A percentile compares a stretch with the other conserved stretches of the same genome.
These are phyloP conservation scores for Heliothis subflexa DNA, from an alignment of 1,140 invertebrate species.

Conservation along the genomic window DNA sequence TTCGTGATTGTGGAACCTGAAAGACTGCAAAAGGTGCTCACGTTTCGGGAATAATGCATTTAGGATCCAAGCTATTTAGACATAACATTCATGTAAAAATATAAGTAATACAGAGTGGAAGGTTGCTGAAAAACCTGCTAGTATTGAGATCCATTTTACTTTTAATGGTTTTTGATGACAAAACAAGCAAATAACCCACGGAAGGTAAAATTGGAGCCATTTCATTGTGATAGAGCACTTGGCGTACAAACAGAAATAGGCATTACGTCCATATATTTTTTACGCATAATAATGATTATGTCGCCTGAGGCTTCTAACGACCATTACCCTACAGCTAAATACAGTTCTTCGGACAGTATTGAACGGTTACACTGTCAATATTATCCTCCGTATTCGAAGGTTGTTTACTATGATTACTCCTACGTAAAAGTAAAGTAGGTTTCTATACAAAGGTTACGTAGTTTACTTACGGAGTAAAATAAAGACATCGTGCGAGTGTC, in stretches of 20 bases:
- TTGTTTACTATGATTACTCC: constrained; percentile 22
- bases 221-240: background rate
- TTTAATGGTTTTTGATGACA: too few relatives aligned
- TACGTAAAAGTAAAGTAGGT: constrained; percentile 16
- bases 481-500: background rate
- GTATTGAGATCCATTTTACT: too few relatives aligned
- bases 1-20: background rate
- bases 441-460: constrained; percentile 6
- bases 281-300: constrained; percentile 6
- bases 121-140: too few relatives aligned
- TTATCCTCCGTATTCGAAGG: background rate
- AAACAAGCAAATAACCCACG: too few relatives aligned
- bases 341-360: background rate
- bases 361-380: constrained; percentile 4
- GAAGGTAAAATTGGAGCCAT: too few relatives aligned
- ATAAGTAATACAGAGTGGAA: too few relatives aligned
- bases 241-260: background rate
- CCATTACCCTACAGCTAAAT: background rate
- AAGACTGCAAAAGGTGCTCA: background rate
- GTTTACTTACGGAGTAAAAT: background rate
- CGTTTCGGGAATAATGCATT: background rate
- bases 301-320: background rate
- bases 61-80: too few relatives aligned
- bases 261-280: constrained; percentile 5
- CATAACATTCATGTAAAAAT: too few relatives aligned